phyloP scores from a whole-genome alignment of 2,888 invertebrate genomes.

The Odontothrips loti region DNA sequence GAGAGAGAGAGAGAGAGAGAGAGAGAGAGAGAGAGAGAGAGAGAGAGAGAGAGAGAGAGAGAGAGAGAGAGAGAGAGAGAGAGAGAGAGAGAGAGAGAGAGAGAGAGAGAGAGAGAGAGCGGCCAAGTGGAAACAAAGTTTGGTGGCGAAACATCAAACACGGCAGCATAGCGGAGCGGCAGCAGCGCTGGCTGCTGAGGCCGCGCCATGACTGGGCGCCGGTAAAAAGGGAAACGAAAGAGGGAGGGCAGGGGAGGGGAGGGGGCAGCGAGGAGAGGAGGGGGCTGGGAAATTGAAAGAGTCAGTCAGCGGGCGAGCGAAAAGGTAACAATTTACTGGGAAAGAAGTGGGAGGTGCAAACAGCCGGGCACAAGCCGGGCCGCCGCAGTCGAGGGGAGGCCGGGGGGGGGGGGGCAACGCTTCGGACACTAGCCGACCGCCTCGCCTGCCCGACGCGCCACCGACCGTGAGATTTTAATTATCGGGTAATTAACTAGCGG shows the following conservation, averaged over 20 bases:
- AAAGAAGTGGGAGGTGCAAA: too few relatives aligned
- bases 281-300: neutral
- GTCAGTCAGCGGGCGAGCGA: neutral
- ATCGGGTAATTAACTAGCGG: neutral
- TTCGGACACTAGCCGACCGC: too few relatives aligned
- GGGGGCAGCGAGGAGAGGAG: neutral
- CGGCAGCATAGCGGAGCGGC: too few relatives aligned
- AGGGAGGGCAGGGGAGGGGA: neutral
- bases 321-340: too few relatives aligned
- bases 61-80: neutral
- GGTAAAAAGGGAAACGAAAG: neutral
- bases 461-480: conserved; percentile 16
- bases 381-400: too few relatives aligned
- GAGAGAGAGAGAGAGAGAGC: neutral
- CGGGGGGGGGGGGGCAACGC: too few relatives aligned
- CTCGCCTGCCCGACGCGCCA: neutral
- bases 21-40: neutral
- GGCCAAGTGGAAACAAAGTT: neutral
- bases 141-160: neutral
- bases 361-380: too few relatives aligned
- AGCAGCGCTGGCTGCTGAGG: too few relatives aligned
- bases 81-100: neutral
- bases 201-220: neutral
- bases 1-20: neutral
- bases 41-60: neutral